Conservation (phyloP, 2,797 vertebrate genomes). For the Typhlichthys eigenmanni region DNA sequence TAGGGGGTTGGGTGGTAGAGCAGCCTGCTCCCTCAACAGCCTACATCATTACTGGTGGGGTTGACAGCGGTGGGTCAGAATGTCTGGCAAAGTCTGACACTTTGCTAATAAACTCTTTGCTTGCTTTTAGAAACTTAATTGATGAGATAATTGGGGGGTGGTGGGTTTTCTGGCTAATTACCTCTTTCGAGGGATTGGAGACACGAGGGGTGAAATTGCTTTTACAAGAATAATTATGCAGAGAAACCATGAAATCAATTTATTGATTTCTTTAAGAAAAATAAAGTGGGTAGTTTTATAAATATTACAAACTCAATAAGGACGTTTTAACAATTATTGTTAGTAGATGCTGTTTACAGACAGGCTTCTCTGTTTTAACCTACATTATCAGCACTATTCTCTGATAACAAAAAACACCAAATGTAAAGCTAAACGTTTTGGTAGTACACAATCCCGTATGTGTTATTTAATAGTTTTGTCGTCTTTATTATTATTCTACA, state of each 20-base stretch:
- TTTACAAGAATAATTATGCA: slow-evolving; percentile 47
- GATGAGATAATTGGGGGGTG: slow-evolving; percentile 76
- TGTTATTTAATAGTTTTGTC: no score
- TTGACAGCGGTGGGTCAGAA: slow-evolving; percentile 67
- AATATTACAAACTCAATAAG: no score
- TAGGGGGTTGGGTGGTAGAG: not conserved
- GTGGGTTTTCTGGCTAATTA: slow-evolving; percentile 73
- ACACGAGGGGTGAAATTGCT: slow-evolving; percentile 59
- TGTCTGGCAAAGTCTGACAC: slow-evolving; percentile 61
- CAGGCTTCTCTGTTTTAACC: no score
- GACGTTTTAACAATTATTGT: no score
- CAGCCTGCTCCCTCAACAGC: slow-evolving; percentile 25
- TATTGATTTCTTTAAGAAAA: slow-evolving; percentile 50
- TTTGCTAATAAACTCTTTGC: slow-evolving; percentile 70
- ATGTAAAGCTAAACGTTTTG: no score
- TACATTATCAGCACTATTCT: no score
- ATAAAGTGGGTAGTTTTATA: not conserved
- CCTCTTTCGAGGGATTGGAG: slow-evolving; percentile 49
- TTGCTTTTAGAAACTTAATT: slow-evolving; percentile 71
- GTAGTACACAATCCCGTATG: no score
- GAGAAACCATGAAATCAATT: slow-evolving; percentile 61
- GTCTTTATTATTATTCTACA: no score
- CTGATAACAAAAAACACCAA: no score
- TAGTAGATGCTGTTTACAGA: no score
- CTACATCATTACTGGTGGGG: slow-evolving; percentile 48